A percentile compares a stretch with the other conserved stretches of the same genome.
Conservation (phyloP, 2,888 invertebrate species). For the Chrysodeixis includens region DNA sequence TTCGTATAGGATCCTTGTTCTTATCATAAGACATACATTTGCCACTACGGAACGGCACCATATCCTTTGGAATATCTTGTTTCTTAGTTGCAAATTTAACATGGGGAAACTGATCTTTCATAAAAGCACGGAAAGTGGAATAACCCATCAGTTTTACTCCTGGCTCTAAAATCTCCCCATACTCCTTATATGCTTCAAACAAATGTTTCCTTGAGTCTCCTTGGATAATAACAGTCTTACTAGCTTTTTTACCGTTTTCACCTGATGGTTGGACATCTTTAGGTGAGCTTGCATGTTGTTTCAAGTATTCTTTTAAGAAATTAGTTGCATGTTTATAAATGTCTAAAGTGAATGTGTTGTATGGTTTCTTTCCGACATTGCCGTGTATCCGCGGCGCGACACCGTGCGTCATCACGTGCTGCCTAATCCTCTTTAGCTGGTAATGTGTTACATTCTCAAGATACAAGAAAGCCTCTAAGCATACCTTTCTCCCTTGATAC, state of each 20-base stretch:
- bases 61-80: constrained; percentile 83
- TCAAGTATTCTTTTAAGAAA: constrained; percentile 92
- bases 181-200: constrained; percentile 93
- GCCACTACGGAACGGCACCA: constrained; percentile 88
- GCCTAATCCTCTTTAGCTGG: constrained; percentile 93
- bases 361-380: constrained; percentile 94
- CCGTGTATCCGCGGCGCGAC: constrained; percentile 94
- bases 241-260: constrained; percentile 84
- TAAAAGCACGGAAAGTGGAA: constrained; percentile 94
- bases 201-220: constrained; percentile 91
- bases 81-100: constrained; percentile 92
- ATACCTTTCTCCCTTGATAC: constrained; percentile 93
- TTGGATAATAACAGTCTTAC: constrained; percentile 86
- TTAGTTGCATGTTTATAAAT: constrained; percentile 94
- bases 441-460: constrained; percentile 94
- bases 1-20: constrained; percentile 85
- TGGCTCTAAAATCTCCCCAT: constrained; percentile 92
- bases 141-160: constrained; percentile 94
- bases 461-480: constrained; percentile 94
- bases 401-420: constrained; percentile 94
- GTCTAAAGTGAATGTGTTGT: constrained; percentile 94
- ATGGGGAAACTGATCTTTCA: constrained; percentile 95
- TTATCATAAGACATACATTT: constrained; percentile 88
- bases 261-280: constrained; percentile 85
- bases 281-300: constrained; percentile 90